phyloP scores from a whole-genome alignment of 2,888 invertebrate species.

The Leucophora obtusa region DNA sequence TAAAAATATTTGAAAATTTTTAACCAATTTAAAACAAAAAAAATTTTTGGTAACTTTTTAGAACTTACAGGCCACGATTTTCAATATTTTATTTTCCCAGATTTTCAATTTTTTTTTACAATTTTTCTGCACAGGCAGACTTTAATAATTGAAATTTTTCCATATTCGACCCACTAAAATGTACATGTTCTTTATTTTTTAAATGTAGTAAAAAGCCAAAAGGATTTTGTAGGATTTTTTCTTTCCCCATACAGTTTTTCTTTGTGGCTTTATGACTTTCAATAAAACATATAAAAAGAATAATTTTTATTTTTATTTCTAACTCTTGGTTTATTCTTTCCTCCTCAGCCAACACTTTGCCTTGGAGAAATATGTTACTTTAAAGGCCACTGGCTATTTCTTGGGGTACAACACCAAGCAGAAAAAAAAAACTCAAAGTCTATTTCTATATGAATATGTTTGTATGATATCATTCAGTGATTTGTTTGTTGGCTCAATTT shows the following conservation, averaged over 20 bases:
- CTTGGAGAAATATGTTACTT: background rate
- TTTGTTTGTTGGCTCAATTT: conserved; percentile 61
- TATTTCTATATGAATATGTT: background rate
- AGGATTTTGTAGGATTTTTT: conserved; percentile 34
- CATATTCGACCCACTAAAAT: too few species aligned
- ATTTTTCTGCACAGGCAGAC: too few species aligned
- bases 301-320: background rate
- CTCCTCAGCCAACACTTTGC: background rate
- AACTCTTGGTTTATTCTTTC: background rate
- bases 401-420: background rate
- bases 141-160: too few species aligned
- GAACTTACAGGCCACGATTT: too few species aligned
- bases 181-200: background rate
- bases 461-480: conserved; percentile 48
- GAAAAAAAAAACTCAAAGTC: background rate
- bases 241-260: conserved; percentile 1
- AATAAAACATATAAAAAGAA: conserved; percentile 38
- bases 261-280: conserved; percentile 40
- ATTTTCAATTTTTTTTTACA: too few species aligned
- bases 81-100: too few species aligned
- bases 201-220: conserved; percentile 26
- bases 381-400: conserved; percentile 34
- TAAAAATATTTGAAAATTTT: too few species aligned
- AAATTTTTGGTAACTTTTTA: too few species aligned
- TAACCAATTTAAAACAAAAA: too few species aligned